A percentile compares a stretch with the other conserved stretches of the same genome.
These are phyloP conservation scores for Scomber japonicus DNA, from an alignment of 2,113 vertebrate species.

Conservation along the genomic window DNA sequence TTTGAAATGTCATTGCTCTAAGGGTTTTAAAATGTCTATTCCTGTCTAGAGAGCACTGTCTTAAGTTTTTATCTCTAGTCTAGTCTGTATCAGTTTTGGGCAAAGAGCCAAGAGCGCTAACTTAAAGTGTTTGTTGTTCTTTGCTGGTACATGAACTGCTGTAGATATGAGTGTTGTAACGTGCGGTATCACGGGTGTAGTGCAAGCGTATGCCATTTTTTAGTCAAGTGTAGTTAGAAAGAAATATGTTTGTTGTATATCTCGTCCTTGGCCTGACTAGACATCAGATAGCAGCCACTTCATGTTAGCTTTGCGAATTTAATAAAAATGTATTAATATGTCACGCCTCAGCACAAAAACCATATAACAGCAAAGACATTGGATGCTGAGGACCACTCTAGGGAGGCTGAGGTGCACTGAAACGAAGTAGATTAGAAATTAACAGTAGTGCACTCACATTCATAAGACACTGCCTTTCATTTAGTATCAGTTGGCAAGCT, in stretches of 20 bases:
- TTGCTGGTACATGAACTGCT: background rate
- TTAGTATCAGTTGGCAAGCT: too few relatives aligned
- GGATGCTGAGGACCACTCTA: background rate
- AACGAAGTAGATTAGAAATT: background rate
- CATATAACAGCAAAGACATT: background rate
- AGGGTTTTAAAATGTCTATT: slow-evolving; percentile 1
- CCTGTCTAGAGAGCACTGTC: background rate
- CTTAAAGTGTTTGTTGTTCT: background rate
- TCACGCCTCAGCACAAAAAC: background rate
- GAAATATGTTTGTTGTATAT: background rate
- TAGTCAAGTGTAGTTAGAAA: background rate
- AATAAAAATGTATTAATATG: background rate
- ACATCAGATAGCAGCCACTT: background rate
- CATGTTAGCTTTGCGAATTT: too few relatives aligned
- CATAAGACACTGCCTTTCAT: background rate
- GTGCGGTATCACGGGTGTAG: background rate
- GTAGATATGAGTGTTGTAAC: background rate
- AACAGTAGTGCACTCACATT: background rate
- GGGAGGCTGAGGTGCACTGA: background rate
- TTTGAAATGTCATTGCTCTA: slow-evolving; percentile 61
- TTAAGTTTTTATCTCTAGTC: background rate
- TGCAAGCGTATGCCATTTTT: background rate
- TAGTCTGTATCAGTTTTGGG: slow-evolving; percentile 9
- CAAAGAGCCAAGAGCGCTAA: background rate
- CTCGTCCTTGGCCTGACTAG: background rate